A percentile compares a stretch with the other conserved stretches of the same genome.
Conservation (phyloP, 2,888 invertebrate genomes). For the Dioctria rufipes region DNA sequence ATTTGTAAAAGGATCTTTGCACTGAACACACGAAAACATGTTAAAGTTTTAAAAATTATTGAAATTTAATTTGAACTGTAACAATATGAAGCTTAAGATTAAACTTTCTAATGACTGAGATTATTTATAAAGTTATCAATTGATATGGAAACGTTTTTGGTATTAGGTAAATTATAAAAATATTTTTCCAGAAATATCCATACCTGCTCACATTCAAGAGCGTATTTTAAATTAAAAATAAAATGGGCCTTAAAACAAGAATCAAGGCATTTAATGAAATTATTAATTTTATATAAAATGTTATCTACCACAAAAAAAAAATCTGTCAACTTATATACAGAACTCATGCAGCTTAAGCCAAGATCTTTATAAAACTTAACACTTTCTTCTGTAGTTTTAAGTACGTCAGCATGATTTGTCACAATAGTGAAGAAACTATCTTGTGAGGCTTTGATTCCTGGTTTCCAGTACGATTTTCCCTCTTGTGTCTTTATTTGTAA, state of each 20-base stretch:
- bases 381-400: too few species aligned
- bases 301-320: not conserved
- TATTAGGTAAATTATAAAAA: not conserved
- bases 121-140: not conserved
- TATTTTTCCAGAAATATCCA: not conserved
- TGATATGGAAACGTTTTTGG: not conserved
- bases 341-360: not conserved
- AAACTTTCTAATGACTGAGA: not conserved
- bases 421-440: not conserved
- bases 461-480: not conserved
- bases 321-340: too few species aligned
- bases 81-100: not conserved
- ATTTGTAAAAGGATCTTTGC: not conserved
- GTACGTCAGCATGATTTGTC: too few species aligned
- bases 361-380: not conserved
- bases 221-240: not conserved
- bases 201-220: not conserved
- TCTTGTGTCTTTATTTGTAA: too few species aligned
- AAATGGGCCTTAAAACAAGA: constrained; percentile 1
- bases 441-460: not conserved
- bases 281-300: not conserved
- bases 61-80: not conserved
- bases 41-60: too few species aligned
- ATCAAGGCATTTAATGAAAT: not conserved
- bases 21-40: not conserved